Conservation (phyloP, 1,140 invertebrate genomes). For the Gerris buenoi region DNA sequence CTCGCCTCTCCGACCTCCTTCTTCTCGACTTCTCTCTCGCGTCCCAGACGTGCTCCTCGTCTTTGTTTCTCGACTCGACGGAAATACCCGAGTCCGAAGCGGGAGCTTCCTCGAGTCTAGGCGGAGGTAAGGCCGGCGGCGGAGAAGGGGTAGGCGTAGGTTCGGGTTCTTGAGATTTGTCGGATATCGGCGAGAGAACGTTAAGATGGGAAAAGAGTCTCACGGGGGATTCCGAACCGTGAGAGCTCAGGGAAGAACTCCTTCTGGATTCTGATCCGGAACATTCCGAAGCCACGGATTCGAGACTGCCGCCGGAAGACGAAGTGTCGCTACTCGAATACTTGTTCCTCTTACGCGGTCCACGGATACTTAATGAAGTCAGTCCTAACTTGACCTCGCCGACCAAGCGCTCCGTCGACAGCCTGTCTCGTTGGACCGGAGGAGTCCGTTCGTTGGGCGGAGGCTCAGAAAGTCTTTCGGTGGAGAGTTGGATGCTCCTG, state of each 20-base stretch:
- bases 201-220: conserved; percentile 34
- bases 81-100: conserved; percentile 60
- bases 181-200: conserved; percentile 74
- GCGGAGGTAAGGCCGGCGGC: not conserved
- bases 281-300: conserved; percentile 61
- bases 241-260: conserved; percentile 59
- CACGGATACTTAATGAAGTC: conserved; percentile 44
- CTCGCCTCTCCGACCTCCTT: conserved; percentile 58
- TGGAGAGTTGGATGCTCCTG: conserved; percentile 13
- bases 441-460: conserved; percentile 64
- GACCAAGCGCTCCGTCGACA: not conserved
- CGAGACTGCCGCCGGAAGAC: conserved; percentile 68
- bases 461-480: conserved; percentile 28
- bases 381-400: conserved; percentile 35
- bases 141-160: conserved; percentile 44
- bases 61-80: conserved; percentile 41
- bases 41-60: conserved; percentile 9
- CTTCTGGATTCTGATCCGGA: conserved; percentile 62
- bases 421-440: conserved; percentile 32
- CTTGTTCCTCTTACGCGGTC: conserved; percentile 41
- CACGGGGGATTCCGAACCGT: conserved; percentile 59
- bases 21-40: conserved; percentile 34
- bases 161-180: conserved; percentile 73
- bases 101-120: not conserved
- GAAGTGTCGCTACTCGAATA: conserved; percentile 72